These are phyloP conservation scores for Mamestra brassicae DNA, from an alignment of 2,888 invertebrate genomes.

Conservation along the genomic window DNA sequence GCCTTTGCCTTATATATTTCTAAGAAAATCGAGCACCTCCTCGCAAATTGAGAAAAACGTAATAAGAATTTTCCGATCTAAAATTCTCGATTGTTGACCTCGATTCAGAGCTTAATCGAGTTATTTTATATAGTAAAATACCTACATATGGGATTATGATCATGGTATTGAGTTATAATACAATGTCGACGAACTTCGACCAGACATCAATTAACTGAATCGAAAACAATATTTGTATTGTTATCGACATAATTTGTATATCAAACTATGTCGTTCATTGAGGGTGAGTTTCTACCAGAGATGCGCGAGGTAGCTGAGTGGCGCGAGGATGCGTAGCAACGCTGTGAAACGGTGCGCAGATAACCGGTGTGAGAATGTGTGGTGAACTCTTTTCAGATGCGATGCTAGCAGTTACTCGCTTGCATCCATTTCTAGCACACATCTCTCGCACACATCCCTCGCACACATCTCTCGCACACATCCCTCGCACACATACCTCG, in stretches of 20 bases:
- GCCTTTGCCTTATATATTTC: slow-evolving; percentile 1
- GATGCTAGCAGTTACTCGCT: too few species aligned
- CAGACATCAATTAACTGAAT: neutral
- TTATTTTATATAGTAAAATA: neutral
- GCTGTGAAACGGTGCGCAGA: too few species aligned
- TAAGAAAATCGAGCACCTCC: slow-evolving; percentile 21
- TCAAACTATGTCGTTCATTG: neutral
- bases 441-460: too few species aligned
- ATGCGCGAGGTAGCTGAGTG: too few species aligned
- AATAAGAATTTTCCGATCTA: slow-evolving; percentile 18
- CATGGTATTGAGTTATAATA: slow-evolving; percentile 16
- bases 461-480: too few species aligned
- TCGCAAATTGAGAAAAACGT: slow-evolving; percentile 11
- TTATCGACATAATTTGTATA: neutral
- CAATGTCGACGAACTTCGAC: neutral
- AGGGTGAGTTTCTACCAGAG: too few species aligned
- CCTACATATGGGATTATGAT: neutral
- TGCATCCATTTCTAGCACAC: too few species aligned
- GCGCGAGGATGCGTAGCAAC: too few species aligned
- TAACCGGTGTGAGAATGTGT: too few species aligned
- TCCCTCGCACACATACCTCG: too few species aligned
- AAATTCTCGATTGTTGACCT: slow-evolving; percentile 10
- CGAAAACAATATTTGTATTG: neutral
- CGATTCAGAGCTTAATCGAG: neutral
- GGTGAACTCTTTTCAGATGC: too few species aligned